Conservation (phyloP, 1,140 invertebrate species). For the Leptinotarsa defecta region DNA sequence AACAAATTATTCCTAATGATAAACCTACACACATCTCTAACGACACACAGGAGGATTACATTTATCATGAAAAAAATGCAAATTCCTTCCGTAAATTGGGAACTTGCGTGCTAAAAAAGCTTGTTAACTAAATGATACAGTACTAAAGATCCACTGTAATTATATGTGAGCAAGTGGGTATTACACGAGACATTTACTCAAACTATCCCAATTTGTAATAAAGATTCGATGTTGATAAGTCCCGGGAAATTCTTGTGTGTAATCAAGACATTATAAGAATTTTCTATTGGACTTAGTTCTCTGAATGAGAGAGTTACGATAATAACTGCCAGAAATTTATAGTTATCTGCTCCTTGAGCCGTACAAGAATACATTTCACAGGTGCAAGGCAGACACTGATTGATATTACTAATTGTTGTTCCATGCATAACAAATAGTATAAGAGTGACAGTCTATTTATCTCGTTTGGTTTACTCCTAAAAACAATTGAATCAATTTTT, state of each 20-base stretch:
- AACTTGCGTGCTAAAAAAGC: constrained; percentile 14
- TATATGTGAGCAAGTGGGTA: not conserved
- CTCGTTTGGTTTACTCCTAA: too few species aligned
- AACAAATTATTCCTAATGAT: constrained; percentile 14
- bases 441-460: too few species aligned
- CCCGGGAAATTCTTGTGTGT: not conserved
- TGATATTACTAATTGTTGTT: too few species aligned
- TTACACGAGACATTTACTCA: not conserved
- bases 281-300: not conserved
- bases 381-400: too few species aligned
- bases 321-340: not conserved
- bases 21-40: constrained; percentile 6
- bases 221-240: not conserved
- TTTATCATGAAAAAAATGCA: constrained; percentile 19
- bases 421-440: too few species aligned
- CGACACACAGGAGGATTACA: constrained; percentile 1
- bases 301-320: not conserved
- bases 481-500: too few species aligned
- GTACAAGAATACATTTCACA: not conserved
- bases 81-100: constrained; percentile 13
- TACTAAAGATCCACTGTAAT: not conserved
- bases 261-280: constrained; percentile 4
- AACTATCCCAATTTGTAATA: not conserved
- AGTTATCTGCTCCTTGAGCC: not conserved
- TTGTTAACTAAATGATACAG: constrained; percentile 18